A percentile compares a stretch with the other conserved stretches of the same genome.
phyloP scores from a whole-genome alignment of 2,113 vertebrate species.

The Machaerirhynchus nigripectus region DNA sequence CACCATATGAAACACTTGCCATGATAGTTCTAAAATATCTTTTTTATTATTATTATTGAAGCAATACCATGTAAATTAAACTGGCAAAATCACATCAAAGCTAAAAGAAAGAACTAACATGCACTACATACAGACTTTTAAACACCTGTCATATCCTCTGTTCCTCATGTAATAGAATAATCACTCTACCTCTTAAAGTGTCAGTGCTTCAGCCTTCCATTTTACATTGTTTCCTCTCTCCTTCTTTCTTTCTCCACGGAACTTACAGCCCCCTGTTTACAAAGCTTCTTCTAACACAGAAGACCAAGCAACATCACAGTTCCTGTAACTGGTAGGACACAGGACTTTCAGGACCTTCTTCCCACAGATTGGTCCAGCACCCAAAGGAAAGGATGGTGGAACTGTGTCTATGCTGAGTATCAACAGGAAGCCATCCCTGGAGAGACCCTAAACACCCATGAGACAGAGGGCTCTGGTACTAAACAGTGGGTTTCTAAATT shows the following conservation, averaged over 20 bases:
- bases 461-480: background rate
- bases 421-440: background rate
- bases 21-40: background rate
- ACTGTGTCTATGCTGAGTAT: background rate
- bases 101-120: background rate
- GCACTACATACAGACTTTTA: background rate
- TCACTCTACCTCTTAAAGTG: background rate
- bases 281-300: background rate
- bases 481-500: background rate
- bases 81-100: background rate
- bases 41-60: background rate
- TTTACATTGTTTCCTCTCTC: background rate
- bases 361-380: background rate
- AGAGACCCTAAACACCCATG: background rate
- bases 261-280: background rate
- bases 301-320: background rate
- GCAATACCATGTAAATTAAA: constrained; percentile 7
- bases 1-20: constrained; percentile 28
- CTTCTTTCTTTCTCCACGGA: background rate
- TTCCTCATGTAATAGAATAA: background rate
- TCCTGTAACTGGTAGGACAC: background rate
- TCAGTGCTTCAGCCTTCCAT: background rate
- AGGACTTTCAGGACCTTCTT: background rate
- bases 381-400: background rate
- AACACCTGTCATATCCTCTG: background rate